These are phyloP conservation scores for Phrynocephalus guinanensis DNA, from an alignment of 2,797 vertebrate genomes.

Conservation along the genomic window DNA sequence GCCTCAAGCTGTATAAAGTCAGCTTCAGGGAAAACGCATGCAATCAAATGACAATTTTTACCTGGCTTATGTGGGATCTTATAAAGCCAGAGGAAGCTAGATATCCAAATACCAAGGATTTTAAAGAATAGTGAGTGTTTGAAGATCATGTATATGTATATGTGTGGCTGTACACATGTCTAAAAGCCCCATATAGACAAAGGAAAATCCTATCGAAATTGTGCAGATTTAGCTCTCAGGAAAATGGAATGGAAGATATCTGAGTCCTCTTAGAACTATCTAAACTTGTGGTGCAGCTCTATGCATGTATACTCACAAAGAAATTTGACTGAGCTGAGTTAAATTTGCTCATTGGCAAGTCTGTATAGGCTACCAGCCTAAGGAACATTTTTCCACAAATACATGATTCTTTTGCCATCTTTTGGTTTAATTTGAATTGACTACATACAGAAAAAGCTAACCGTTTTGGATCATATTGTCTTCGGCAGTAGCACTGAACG, in stretches of 20 bases:
- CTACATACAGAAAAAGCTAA: background rate
- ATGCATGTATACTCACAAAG: background rate
- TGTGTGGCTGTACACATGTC: background rate
- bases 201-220: background rate
- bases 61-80: constrained; percentile 6
- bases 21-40: constrained; percentile 8
- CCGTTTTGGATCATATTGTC: constrained; percentile 47
- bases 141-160: background rate
- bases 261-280: background rate
- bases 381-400: constrained; percentile 3
- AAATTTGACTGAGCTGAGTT: background rate
- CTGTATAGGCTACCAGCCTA: background rate
- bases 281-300: background rate
- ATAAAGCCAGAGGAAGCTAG: background rate
- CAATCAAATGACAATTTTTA: background rate
- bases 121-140: background rate
- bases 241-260: constrained; percentile 8
- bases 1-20: constrained; percentile 7
- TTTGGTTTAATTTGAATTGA: background rate
- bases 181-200: background rate
- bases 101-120: background rate
- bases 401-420: background rate
- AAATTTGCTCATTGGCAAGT: background rate
- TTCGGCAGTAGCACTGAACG: background rate
- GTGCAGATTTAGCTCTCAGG: background rate